Conservation (phyloP, 2,113 vertebrate species). For the Harpagus bidentatus region DNA sequence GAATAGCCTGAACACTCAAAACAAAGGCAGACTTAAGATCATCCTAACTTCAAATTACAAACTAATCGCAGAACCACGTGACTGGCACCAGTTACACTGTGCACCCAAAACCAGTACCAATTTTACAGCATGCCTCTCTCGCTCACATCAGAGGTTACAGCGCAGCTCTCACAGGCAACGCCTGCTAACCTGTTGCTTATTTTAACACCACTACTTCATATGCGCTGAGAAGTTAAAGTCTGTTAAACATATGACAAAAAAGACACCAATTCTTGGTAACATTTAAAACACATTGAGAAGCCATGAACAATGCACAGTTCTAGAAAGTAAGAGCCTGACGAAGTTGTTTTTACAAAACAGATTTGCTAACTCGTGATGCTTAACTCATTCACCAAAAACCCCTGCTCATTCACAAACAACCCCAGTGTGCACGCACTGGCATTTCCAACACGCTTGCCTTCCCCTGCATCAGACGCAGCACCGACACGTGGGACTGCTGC, state of each 20-base stretch:
- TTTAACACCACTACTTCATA: background rate
- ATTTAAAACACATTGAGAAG: constrained; percentile 8
- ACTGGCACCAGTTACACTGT: background rate
- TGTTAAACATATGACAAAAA: constrained; percentile 3
- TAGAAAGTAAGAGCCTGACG: background rate
- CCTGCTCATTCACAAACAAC: background rate
- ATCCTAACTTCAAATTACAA: background rate
- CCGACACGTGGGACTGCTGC: background rate
- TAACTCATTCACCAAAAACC: background rate
- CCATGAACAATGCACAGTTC: constrained; percentile 6
- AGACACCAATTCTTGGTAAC: background rate
- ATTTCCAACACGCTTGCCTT: background rate
- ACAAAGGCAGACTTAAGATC: background rate
- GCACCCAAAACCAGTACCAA: background rate
- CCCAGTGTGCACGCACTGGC: background rate
- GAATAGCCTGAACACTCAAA: background rate
- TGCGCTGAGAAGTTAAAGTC: background rate
- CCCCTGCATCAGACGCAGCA: background rate
- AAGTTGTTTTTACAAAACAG: background rate
- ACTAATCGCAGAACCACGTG: background rate
- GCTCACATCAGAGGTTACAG: background rate
- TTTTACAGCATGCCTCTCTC: background rate
- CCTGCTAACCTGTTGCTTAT: background rate
- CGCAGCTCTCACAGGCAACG: background rate
- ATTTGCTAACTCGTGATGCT: background rate